A percentile compares a stretch with the other conserved stretches of the same genome.
These are phyloP conservation scores for Octomys mimax DNA, from an alignment of 2,797 vertebrate genomes.

Conservation along the genomic window DNA sequence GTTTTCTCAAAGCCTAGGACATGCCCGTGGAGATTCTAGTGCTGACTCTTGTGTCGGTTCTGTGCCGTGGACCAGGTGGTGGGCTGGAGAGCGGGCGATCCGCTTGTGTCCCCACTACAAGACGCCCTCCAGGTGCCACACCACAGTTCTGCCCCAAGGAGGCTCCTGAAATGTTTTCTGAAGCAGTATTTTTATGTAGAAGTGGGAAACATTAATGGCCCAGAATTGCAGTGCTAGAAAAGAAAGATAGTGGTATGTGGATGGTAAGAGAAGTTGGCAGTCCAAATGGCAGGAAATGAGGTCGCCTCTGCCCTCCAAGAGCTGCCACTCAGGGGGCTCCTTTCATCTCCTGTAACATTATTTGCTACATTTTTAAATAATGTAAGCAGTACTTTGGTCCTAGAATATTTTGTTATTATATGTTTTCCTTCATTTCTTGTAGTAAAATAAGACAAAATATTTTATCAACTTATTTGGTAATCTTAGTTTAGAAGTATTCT, in stretches of 20 bases:
- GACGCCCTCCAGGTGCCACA: background rate
- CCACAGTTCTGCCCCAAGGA: background rate
- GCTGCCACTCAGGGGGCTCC: background rate
- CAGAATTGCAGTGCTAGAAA: background rate
- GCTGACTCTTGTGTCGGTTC: background rate
- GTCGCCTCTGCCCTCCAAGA: background rate
- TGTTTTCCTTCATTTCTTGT: background rate
- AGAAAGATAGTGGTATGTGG: background rate
- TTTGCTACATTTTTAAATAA: conserved; percentile 29
- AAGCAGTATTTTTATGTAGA: background rate
- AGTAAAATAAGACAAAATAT: conserved; percentile 35
- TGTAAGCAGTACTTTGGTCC: conserved; percentile 8
- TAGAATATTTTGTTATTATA: background rate
- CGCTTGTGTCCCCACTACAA: background rate
- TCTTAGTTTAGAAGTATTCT: conserved; percentile 26
- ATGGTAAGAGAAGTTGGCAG: background rate
- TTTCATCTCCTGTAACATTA: background rate
- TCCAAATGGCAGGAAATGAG: background rate
- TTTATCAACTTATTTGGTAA: background rate
- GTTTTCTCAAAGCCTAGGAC: conserved; percentile 15
- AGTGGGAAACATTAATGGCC: background rate
- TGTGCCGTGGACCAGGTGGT: background rate
- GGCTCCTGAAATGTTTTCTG: background rate
- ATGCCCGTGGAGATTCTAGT: background rate
- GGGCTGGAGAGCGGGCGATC: background rate